Conservation (phyloP, 2,113 vertebrate genomes). For the Peromyscus californicus region DNA sequence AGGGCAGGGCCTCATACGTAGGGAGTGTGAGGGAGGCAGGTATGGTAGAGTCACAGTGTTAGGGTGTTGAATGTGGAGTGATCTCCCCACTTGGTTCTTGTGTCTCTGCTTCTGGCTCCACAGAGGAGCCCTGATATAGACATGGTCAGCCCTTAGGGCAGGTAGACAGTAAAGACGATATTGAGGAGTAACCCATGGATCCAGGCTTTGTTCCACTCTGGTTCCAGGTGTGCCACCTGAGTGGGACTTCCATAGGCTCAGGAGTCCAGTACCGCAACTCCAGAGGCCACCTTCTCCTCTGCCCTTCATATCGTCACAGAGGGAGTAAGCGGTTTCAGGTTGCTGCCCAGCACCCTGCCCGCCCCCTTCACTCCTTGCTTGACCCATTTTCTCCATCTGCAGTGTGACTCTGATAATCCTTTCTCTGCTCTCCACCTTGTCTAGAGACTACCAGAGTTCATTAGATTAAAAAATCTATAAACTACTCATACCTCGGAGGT, state of each 20-base stretch:
- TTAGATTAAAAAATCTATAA: conserved; percentile 82
- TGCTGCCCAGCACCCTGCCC: not conserved
- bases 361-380: conserved; percentile 66
- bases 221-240: not conserved
- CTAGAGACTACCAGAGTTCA: conserved; percentile 80
- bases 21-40: not conserved
- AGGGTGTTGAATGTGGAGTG: not conserved
- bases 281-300: not conserved
- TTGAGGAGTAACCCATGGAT: fast-evolving
- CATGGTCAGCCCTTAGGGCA: not conserved
- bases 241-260: not conserved
- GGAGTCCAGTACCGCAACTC: not conserved
- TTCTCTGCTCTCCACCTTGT: conserved; percentile 70
- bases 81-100: fast-evolving
- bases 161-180: not conserved
- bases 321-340: not conserved
- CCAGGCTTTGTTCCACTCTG: conserved; percentile 1
- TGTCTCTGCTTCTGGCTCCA: not conserved
- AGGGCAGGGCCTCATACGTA: not conserved
- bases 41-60: not conserved
- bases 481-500: conserved; percentile 81
- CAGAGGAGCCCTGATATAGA: not conserved
- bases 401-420: conserved; percentile 72
- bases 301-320: not conserved
- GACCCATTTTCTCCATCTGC: conserved; percentile 77